Percentiles rank a stretch among this genome's conserved stretches.
These are phyloP conservation scores for Liparis tanakae DNA, from an alignment of 2,797 vertebrate genomes.

Conservation along the genomic window DNA sequence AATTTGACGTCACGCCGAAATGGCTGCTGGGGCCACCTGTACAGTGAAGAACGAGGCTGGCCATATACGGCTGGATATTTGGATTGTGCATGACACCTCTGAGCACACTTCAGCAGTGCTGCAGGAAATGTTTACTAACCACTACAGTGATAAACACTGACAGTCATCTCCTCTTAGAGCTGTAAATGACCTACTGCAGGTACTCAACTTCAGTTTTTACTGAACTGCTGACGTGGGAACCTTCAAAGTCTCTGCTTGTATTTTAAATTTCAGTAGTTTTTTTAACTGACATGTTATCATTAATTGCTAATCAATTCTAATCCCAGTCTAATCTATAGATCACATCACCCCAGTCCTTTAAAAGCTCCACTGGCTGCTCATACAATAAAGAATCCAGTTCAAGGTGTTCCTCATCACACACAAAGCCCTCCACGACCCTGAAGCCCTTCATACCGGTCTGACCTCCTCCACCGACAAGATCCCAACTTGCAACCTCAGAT, in stretches of 20 bases:
- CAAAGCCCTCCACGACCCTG: too few species aligned
- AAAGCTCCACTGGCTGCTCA: too few species aligned
- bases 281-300: not conserved
- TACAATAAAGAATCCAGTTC: too few species aligned
- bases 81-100: slow-evolving; percentile 44
- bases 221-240: not conserved
- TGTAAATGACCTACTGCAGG: slow-evolving; percentile 9
- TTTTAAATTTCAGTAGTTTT: not conserved
- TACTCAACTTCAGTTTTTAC: not conserved
- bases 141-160: not conserved
- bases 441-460: too few species aligned
- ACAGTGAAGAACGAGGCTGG: slow-evolving; percentile 4
- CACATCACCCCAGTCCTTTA: too few species aligned
- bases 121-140: slow-evolving; percentile 63
- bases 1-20: slow-evolving; percentile 34
- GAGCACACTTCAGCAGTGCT: slow-evolving; percentile 7
- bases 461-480: too few species aligned
- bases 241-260: not conserved
- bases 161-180: slow-evolving; percentile 24
- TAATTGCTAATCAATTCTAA: not conserved
- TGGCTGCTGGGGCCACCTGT: slow-evolving; percentile 58
- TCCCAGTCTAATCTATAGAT: not conserved
- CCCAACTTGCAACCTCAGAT: too few species aligned
- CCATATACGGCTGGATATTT: slow-evolving; percentile 61
- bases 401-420: too few species aligned